A percentile compares a stretch with the other conserved stretches of the same genome.
These are phyloP conservation scores for Lissocephala sabroskyi DNA, from an alignment of 2,888 invertebrate genomes.

Conservation along the genomic window DNA sequence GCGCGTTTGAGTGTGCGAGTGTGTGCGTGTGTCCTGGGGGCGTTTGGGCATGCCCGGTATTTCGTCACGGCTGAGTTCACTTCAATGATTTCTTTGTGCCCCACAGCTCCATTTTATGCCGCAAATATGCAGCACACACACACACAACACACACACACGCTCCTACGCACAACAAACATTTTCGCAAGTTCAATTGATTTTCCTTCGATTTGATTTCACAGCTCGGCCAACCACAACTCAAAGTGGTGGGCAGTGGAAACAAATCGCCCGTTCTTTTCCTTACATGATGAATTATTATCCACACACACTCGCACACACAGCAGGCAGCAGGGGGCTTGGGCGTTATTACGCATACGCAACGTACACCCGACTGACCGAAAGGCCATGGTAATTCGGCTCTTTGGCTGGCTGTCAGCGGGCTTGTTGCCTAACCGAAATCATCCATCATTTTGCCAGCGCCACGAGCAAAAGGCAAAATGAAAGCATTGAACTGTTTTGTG, in stretches of 20 bases:
- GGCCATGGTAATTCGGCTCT: constrained; percentile 10
- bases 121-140: constrained; percentile 27
- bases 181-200: constrained; percentile 54
- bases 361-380: constrained; percentile 25
- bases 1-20: constrained; percentile 6
- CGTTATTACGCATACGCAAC: constrained; percentile 46
- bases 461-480: constrained; percentile 25
- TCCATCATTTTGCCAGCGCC: constrained; percentile 39
- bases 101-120: constrained; percentile 33
- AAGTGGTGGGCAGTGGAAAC: too few relatives aligned
- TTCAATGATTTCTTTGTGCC: constrained; percentile 42
- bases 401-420: constrained; percentile 39
- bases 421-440: constrained; percentile 46
- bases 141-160: constrained; percentile 6
- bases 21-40: background rate
- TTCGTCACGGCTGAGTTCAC: constrained; percentile 35
- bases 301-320: background rate
- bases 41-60: constrained; percentile 12
- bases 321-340: background rate
- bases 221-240: too few relatives aligned
- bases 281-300: constrained; percentile 58
- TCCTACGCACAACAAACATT: constrained; percentile 2
- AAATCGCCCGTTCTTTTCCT: constrained; percentile 3
- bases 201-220: constrained; percentile 54
- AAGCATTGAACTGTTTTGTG: constrained; percentile 25